A percentile compares a stretch with the other conserved stretches of the same genome.
phyloP scores from a whole-genome alignment of 2,888 invertebrate genomes.

The Drosophila prolongata region DNA sequence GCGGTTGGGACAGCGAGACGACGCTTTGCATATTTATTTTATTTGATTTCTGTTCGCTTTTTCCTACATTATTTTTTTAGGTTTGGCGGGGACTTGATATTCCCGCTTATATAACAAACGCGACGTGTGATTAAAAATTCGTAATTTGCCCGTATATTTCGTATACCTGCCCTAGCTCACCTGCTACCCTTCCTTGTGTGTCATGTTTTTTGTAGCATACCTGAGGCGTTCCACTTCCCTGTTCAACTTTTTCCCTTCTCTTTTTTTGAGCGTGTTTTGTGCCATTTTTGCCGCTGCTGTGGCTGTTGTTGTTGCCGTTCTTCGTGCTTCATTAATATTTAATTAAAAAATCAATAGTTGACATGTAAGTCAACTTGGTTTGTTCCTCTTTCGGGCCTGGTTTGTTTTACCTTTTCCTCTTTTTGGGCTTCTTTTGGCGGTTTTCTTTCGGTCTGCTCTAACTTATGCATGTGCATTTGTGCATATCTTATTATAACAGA shows the following conservation, averaged over 20 bases:
- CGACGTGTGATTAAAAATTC: slow-evolving; percentile 76
- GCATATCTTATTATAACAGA: slow-evolving; percentile 78
- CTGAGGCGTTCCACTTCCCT: slow-evolving; percentile 51
- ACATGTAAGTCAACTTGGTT: slow-evolving; percentile 72
- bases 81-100: slow-evolving; percentile 10
- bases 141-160: slow-evolving; percentile 52
- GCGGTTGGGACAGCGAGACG: slow-evolving; percentile 48
- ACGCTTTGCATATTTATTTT: slow-evolving; percentile 79
- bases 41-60: slow-evolving; percentile 68
- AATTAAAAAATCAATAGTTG: slow-evolving; percentile 82
- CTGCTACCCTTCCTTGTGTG: slow-evolving; percentile 35
- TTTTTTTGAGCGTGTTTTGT: slow-evolving; percentile 37
- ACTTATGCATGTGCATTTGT: slow-evolving; percentile 73
- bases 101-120: slow-evolving; percentile 57
- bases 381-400: slow-evolving; percentile 40
- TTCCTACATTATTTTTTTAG: slow-evolving; percentile 20
- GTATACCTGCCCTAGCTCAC: slow-evolving; percentile 35
- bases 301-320: slow-evolving; percentile 40
- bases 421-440: slow-evolving; percentile 16
- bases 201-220: slow-evolving; percentile 43
- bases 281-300: slow-evolving; percentile 33
- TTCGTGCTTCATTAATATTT: slow-evolving; percentile 81
- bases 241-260: slow-evolving; percentile 22
- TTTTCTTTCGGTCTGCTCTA: slow-evolving; percentile 39
- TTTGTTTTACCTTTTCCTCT: slow-evolving; percentile 34